Conservation (phyloP, 2,113 vertebrate species). For the Sturnus vulgaris region DNA sequence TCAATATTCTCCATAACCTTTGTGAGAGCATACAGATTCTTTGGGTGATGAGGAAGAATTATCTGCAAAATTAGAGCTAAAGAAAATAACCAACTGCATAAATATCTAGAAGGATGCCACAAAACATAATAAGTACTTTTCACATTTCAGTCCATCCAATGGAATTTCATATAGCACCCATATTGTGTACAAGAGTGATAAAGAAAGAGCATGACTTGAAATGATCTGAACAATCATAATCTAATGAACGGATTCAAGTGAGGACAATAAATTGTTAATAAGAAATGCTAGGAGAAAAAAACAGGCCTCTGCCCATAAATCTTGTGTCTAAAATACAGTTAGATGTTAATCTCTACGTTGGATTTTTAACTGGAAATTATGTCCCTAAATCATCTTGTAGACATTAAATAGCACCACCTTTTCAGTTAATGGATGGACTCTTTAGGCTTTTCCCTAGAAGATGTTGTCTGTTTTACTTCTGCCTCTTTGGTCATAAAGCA, state of each 20-base stretch:
- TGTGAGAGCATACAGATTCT: accelerated
- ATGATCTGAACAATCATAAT: neutral
- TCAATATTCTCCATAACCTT: neutral
- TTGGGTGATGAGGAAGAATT: neutral
- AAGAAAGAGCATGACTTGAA: neutral
- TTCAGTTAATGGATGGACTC: neutral
- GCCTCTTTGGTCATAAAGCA: neutral
- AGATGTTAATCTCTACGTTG: neutral
- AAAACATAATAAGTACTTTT: neutral
- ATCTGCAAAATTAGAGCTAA: neutral
- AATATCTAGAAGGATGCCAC: neutral
- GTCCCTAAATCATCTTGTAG: neutral
- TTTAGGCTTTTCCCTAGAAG: neutral
- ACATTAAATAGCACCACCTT: neutral
- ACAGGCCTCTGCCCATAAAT: accelerated
- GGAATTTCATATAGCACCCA: neutral
- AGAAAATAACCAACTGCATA: neutral
- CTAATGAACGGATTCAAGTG: neutral
- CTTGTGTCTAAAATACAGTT: neutral
- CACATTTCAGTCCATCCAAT: neutral
- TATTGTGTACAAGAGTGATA: neutral
- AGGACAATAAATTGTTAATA: neutral
- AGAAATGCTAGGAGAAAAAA: neutral
- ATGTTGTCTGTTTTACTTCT: neutral
- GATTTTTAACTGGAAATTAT: neutral